Evolutionary conservation across 1,140 invertebrate genomes (phyloP), one percentile per base, ranked within the genome.

Genomic region (Heliothis subflexa): DNA sequence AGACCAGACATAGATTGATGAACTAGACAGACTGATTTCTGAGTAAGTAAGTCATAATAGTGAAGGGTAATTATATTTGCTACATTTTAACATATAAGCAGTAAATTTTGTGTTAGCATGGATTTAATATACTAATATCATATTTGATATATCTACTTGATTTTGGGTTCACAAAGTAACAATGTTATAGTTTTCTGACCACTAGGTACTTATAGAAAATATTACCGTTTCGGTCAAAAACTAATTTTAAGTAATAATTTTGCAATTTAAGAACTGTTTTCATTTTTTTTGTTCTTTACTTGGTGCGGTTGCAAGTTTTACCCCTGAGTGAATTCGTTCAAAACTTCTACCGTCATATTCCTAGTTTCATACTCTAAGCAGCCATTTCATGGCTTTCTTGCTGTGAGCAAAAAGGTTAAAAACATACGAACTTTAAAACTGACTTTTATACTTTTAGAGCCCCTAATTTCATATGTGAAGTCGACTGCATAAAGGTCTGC

Each of bases 391-490:
- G 61, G 13, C 40, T 64, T 9, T 33, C 40, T 13, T 64, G 16
- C 28, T 10, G 61, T 14, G 3, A 21, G 55, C 55, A 12, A 12
- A 25, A 25, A 57, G 55, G 18, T 25, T 54, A 64, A 45, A 62
- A 64, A 64, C 25, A n/a, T 45, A 64, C 40, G 61, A 40, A 64
- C 28, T 57, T 57, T 57, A 25, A 40, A 3, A 57, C 55, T 57
- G 55, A 57, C 55, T 28, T 57, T 57, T 57, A 57, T 57, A 25
- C 21, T 18, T 57, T 57, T 57, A 40, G 18, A 55, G 25, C 55
- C 55, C 55, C 55, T 57, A 57, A 57, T 57, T 57, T 57, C 21
- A 57, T 25, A 57, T 57, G 55, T 13, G 55, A 57, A 57, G 21
- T 16, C n/a, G 16, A 18, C 54, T 18, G 50, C 14, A 52, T n/a